phyloP scores from a whole-genome alignment of 2,888 invertebrate genomes.

The Metalampra italica region DNA sequence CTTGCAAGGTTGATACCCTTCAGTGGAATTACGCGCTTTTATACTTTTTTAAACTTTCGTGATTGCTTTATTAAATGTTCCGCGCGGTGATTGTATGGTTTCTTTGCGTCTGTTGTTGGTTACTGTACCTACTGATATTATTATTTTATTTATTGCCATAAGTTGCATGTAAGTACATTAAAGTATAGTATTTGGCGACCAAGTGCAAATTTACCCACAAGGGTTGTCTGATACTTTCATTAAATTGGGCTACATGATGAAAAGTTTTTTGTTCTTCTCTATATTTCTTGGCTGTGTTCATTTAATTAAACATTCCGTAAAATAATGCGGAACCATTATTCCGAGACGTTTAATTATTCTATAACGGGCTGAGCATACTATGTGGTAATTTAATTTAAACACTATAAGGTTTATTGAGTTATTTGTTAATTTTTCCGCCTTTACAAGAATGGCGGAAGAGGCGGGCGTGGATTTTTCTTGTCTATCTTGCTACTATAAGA shows the following conservation, averaged over 20 bases:
- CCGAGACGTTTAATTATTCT: background rate
- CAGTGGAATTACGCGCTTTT: too few relatives aligned
- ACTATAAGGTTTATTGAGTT: conserved; percentile 20
- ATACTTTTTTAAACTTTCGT: too few relatives aligned
- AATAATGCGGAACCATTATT: background rate
- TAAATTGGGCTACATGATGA: too few relatives aligned
- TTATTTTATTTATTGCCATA: too few relatives aligned
- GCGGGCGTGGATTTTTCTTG: too few relatives aligned
- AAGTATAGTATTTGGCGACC: too few relatives aligned
- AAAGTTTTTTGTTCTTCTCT: background rate
- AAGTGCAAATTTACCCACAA: too few relatives aligned
- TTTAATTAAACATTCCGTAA: background rate
- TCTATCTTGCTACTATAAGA: too few relatives aligned
- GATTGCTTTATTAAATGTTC: background rate
- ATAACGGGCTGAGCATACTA: background rate
- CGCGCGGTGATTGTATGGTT: background rate
- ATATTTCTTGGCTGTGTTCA: background rate
- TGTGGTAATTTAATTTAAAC: conserved; percentile 12
- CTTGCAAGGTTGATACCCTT: background rate
- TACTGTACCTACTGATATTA: too few relatives aligned
- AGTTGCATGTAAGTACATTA: too few relatives aligned
- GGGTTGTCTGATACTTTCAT: too few relatives aligned
- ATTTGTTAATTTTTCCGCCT: conserved; percentile 38
- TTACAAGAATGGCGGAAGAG: conserved; percentile 12
- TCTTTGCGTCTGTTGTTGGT: background rate